Percentiles rank a stretch among this genome's conserved stretches.
phyloP scores from a whole-genome alignment of 92 coral and sea anemone species.

The Parazoanthus darwini region DNA sequence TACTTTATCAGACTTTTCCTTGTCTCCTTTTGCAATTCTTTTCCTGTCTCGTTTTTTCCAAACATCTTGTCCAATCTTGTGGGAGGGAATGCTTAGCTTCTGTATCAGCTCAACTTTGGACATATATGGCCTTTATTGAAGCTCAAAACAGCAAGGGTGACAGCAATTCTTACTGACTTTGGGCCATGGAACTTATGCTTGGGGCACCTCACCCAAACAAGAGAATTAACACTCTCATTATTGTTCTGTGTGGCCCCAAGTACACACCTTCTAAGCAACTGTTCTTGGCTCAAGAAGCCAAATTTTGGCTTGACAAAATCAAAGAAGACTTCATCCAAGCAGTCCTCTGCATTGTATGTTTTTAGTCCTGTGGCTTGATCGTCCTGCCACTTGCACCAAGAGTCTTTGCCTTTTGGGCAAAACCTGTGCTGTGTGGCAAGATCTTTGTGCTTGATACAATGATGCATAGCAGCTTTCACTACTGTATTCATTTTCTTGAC shows the following conservation, averaged over 20 bases:
- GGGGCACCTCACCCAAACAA: conserved; percentile 25
- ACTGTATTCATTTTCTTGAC: conserved; percentile 7
- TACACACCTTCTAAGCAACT: neutral
- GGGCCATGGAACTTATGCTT: conserved; percentile 27
- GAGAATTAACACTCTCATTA: conserved; percentile 17
- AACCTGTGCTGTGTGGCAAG: conserved; percentile 7
- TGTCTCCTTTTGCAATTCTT: conserved; percentile 6
- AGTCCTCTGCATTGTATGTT: neutral
- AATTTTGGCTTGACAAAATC: neutral
- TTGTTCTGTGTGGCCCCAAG: conserved; percentile 24
- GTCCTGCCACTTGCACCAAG: conserved; percentile 10
- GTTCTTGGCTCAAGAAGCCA: conserved; percentile 16
- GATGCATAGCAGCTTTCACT: conserved; percentile 13
- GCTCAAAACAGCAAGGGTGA: neutral
- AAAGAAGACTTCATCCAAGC: neutral
- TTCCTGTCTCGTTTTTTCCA: neutral
- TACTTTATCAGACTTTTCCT: conserved; percentile 2
- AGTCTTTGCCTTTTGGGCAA: conserved; percentile 1
- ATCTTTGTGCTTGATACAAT: neutral
- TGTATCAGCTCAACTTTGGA: neutral
- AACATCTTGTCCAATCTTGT: neutral
- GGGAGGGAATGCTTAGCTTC: conserved; percentile 18
- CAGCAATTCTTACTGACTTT: neutral
- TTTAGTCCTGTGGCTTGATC: neutral
- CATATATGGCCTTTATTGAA: conserved; percentile 18